These are phyloP conservation scores for Cliona cf. orientalis DNA, from an alignment of 37 sponge, comb jelly and placozoan species.

Conservation along the genomic window DNA sequence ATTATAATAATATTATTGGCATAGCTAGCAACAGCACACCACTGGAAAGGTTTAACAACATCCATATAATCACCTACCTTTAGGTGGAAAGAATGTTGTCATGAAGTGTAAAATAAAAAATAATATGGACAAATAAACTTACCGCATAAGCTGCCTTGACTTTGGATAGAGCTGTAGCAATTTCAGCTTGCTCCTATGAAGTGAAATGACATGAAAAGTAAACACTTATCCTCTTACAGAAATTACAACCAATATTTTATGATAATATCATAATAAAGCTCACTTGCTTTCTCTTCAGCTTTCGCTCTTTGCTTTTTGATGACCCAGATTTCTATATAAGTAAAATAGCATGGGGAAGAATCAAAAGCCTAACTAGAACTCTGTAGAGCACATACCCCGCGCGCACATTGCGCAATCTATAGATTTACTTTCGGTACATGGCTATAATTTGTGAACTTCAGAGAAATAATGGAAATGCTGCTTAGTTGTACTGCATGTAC, in stretches of 20 bases:
- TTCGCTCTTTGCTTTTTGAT: conserved; percentile 59
- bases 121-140: background rate
- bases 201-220: background rate
- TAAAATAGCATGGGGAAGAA: background rate
- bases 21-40: no score
- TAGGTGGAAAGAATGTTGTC: background rate
- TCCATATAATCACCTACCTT: conserved; percentile 57
- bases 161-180: conserved; percentile 36
- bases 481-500: no score
- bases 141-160: conserved; percentile 67
- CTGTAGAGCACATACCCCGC: no score
- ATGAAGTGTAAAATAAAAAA: background rate
- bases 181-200: conserved; percentile 65
- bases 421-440: no score
- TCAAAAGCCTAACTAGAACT: background rate
- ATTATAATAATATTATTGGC: no score
- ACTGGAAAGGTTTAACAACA: no score
- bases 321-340: conserved; percentile 39
- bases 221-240: no score
- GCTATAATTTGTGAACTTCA: no score
- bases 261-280: no score
- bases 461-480: no score
- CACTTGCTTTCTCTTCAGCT: conserved; percentile 72
- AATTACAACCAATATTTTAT: no score
- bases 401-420: no score